Percentiles rank a stretch among this genome's conserved stretches.
phyloP scores from a whole-genome alignment of 2,797 vertebrate genomes.

The Cephalopachus bancanus region DNA sequence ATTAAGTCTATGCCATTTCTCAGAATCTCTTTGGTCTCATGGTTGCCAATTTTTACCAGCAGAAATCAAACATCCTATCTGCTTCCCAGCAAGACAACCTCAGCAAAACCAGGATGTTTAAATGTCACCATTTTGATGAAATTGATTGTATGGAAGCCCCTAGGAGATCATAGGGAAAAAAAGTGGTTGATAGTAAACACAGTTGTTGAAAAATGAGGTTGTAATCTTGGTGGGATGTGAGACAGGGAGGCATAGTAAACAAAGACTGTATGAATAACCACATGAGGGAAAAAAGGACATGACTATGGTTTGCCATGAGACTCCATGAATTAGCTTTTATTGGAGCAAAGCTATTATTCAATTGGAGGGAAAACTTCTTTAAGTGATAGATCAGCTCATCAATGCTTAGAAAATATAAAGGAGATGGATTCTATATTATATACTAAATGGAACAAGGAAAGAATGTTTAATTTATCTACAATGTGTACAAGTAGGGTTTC shows the following conservation, averaged over 20 bases:
- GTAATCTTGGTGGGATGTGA: fast-evolving
- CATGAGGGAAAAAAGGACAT: fast-evolving
- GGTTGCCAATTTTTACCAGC: neutral
- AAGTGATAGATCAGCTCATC: too few species aligned
- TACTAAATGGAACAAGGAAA: neutral
- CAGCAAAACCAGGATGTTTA: neutral
- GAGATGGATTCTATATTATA: fast-evolving
- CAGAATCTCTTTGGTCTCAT: neutral
- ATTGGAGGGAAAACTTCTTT: neutral
- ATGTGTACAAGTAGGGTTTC: neutral
- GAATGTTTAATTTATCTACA: too few species aligned
- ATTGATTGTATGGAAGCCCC: fast-evolving
- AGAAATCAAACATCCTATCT: neutral
- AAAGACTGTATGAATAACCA: neutral
- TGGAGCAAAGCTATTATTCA: neutral
- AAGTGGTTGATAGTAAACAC: fast-evolving
- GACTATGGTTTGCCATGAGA: fast-evolving
- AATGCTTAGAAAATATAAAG: fast-evolving
- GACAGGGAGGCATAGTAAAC: fast-evolving
- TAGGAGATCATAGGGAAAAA: fast-evolving
- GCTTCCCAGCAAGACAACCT: too few species aligned
- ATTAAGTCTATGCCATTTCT: neutral
- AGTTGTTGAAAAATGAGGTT: fast-evolving
- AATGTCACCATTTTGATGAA: too few species aligned
- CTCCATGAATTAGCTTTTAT: neutral